Conservation (phyloP, 2,888 invertebrate species). For the Steinernema scapterisci region DNA sequence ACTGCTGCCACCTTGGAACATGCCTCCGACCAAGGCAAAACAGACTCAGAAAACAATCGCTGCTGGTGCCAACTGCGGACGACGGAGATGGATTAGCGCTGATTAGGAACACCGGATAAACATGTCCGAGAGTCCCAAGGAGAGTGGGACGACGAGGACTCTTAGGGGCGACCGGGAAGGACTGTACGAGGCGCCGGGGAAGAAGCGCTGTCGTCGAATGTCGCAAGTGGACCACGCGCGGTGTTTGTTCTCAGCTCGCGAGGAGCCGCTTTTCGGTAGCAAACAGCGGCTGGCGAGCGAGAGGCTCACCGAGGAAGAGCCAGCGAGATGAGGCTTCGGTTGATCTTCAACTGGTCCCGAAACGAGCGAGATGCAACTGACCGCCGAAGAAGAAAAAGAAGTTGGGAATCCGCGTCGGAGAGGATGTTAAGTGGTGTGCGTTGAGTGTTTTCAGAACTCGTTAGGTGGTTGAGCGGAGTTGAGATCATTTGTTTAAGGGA, state of each 20-base stretch:
- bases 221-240: background rate
- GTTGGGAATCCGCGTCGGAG: background rate
- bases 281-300: background rate
- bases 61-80: background rate
- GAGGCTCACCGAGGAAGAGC: too few species aligned
- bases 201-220: slow-evolving; percentile 1
- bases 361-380: background rate
- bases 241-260: background rate
- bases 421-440: slow-evolving; percentile 19
- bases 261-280: slow-evolving; percentile 24
- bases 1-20: background rate
- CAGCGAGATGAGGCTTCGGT: too few species aligned
- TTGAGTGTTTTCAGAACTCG: slow-evolving; percentile 15
- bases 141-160: background rate
- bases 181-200: slow-evolving; percentile 1
- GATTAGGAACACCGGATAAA: slow-evolving; percentile 19
- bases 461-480: background rate
- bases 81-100: slow-evolving; percentile 5
- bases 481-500: background rate
- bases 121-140: background rate
- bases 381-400: background rate
- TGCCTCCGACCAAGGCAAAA: background rate
- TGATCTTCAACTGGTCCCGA: background rate
- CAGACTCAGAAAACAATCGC: background rate
- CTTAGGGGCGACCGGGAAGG: background rate